Percentiles rank a stretch among this genome's conserved stretches.
Conservation (phyloP, 2,113 vertebrate genomes). For the Coryphaenoides rupestris region DNA sequence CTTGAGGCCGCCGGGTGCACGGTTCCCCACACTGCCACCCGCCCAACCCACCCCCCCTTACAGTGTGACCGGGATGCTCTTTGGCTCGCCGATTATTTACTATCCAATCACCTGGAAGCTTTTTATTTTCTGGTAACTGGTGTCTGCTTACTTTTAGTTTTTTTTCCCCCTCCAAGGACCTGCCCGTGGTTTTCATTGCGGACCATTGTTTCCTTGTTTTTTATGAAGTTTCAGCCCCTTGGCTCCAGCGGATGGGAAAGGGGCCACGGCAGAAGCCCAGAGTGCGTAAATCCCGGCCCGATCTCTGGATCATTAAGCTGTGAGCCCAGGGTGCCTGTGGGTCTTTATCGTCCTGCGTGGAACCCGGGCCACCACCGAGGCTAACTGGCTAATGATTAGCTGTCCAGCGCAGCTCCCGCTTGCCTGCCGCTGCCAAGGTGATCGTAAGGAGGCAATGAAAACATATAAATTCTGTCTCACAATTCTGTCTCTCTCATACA, state of each 20-base stretch:
- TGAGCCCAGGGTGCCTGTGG: conserved; percentile 43
- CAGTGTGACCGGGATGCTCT: conserved; percentile 35
- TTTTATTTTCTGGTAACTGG: conserved; percentile 22
- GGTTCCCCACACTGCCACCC: too few relatives aligned
- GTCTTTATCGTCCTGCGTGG: conserved; percentile 60
- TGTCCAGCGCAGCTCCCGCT: conserved; percentile 48
- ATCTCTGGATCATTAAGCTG: conserved; percentile 67
- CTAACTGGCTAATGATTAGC: conserved; percentile 72
- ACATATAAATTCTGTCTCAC: conserved; percentile 40
- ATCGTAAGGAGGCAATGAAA: conserved; percentile 31
- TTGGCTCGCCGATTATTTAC: conserved; percentile 50
- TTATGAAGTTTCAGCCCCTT: conserved; percentile 56
- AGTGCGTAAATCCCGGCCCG: conserved; percentile 61
- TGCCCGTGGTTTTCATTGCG: conserved; percentile 47
- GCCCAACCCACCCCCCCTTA: neutral
- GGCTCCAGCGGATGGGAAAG: conserved; percentile 36
- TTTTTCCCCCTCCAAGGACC: conserved; percentile 17
- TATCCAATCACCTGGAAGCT: conserved; percentile 46
- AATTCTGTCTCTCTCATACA: neutral
- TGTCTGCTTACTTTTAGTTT: conserved; percentile 32
- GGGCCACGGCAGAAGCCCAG: conserved; percentile 34
- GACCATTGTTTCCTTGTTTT: conserved; percentile 43
- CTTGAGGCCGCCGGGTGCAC: too few relatives aligned
- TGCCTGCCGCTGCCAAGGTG: conserved; percentile 33
- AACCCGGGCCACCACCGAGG: conserved; percentile 59